These are phyloP conservation scores for Threskiornis aethiopicus DNA, from an alignment of 2,797 vertebrate genomes.

Conservation along the genomic window DNA sequence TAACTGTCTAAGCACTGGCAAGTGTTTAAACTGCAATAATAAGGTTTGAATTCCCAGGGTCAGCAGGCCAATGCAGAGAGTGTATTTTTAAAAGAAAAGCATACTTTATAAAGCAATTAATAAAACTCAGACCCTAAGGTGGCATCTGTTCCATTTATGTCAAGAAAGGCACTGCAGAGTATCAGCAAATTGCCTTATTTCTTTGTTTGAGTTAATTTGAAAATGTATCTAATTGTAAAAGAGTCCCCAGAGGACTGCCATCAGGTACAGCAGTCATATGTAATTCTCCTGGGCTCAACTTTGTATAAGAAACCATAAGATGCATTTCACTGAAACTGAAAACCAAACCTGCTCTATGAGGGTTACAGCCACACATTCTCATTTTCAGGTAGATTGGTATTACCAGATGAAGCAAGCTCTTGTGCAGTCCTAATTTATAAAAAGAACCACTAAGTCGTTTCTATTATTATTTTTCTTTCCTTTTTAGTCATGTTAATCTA, in stretches of 20 bases:
- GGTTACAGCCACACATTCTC: not conserved
- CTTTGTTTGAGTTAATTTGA: not conserved
- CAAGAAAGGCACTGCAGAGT: not conserved
- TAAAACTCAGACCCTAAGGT: not conserved
- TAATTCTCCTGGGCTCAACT: not conserved
- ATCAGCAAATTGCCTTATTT: constrained; percentile 12
- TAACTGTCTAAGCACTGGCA: constrained; percentile 6
- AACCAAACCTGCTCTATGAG: not conserved
- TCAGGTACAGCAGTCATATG: not conserved
- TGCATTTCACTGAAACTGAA: not conserved
- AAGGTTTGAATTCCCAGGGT: constrained; percentile 39
- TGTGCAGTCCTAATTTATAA: not conserved
- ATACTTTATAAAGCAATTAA: constrained; percentile 24
- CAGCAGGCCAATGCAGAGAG: not conserved
- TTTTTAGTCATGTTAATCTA: not conserved
- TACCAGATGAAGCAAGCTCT: not conserved
- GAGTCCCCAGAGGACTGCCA: not conserved
- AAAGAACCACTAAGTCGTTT: not conserved
- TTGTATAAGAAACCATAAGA: not conserved
- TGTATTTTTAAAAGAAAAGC: constrained; percentile 15
- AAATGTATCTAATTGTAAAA: not conserved
- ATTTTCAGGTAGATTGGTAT: not conserved
- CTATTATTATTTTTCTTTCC: not conserved
- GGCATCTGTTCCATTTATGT: constrained; percentile 34
- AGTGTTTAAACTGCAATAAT: constrained; percentile 44